phyloP scores from a whole-genome alignment of 2,113 vertebrate species.

The Australoheros scitulus region DNA sequence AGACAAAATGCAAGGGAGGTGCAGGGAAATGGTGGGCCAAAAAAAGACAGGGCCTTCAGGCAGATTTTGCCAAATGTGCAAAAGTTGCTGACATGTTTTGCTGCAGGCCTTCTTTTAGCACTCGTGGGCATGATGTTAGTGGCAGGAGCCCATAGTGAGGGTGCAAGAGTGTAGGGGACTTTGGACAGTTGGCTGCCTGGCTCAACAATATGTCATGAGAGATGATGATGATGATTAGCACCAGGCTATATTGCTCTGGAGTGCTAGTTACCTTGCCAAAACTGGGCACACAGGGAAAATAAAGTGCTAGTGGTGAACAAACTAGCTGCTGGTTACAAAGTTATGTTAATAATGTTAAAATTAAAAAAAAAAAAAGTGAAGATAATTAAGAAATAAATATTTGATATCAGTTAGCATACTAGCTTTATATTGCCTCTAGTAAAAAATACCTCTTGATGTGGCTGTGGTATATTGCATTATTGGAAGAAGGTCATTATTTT shows the following conservation, averaged over 20 bases:
- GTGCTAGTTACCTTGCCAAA: background rate
- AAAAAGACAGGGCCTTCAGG: background rate
- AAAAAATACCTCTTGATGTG: background rate
- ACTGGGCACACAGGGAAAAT: background rate
- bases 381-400: background rate
- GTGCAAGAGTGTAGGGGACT: background rate
- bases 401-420: background rate
- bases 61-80: background rate
- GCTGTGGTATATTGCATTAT: background rate
- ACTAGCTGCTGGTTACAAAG: background rate
- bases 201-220: background rate
- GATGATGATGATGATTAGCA: background rate
- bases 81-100: background rate
- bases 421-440: background rate
- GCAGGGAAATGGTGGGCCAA: background rate
- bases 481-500: background rate
- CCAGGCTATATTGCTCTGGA: background rate
- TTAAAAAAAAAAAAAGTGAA: background rate
- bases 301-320: background rate
- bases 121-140: background rate
- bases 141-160: background rate
- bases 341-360: background rate
- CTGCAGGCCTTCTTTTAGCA: constrained; percentile 1
- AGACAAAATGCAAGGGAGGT: background rate
- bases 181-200: background rate